A percentile compares a stretch with the other conserved stretches of the same genome.
phyloP scores from a whole-genome alignment of 2,797 vertebrate species.

The Delichon dasypus region DNA sequence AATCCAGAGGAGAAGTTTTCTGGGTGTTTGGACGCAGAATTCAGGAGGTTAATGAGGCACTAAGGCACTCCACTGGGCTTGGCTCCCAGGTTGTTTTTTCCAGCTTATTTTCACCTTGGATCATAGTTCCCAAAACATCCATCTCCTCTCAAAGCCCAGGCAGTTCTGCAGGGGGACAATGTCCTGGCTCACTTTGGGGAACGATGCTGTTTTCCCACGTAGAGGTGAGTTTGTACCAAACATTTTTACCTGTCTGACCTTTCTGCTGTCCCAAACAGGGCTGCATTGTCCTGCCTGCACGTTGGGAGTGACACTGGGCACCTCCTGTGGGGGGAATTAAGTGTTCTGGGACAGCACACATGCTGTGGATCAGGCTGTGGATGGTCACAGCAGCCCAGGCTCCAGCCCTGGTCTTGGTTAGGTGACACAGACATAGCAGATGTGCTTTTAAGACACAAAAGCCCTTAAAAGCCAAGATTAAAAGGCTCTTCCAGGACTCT shows the following conservation, averaged over 20 bases:
- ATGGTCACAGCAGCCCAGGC: background rate
- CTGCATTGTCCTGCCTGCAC: background rate
- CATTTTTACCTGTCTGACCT: background rate
- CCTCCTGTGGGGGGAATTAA: background rate
- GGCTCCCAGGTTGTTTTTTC: background rate
- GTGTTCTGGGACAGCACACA: background rate
- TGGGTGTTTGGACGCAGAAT: background rate
- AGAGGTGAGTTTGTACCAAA: background rate
- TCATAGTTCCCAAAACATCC: background rate
- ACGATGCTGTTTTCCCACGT: rapidly evolving
- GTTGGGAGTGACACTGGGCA: background rate
- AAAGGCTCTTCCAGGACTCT: background rate
- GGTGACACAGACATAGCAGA: background rate
- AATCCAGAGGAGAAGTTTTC: background rate
- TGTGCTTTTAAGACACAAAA: background rate
- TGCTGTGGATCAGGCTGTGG: background rate
- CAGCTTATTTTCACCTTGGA: background rate
- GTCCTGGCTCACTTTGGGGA: background rate
- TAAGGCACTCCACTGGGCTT: background rate
- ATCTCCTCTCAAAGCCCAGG: background rate
- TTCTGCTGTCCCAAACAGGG: background rate
- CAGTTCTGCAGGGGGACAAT: background rate
- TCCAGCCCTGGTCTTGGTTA: background rate
- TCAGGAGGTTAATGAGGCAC: background rate
- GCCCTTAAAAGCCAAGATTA: background rate